These are phyloP conservation scores for Osmerus mordax DNA, from an alignment of 2,113 vertebrate genomes.

Conservation along the genomic window DNA sequence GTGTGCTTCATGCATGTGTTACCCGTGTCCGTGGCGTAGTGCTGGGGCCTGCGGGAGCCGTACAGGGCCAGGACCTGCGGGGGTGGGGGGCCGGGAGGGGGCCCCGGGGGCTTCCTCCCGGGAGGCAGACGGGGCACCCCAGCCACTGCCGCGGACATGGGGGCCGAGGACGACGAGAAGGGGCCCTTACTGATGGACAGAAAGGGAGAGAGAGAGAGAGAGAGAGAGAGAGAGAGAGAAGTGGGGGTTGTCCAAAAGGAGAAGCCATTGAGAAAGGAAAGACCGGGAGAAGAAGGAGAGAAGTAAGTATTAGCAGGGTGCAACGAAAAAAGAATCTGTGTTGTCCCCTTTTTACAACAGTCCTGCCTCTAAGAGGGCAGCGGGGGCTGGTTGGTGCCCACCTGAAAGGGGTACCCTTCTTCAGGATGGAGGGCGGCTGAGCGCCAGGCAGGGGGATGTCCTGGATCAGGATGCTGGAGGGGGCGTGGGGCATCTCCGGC, in stretches of 20 bases:
- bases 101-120: slow-evolving; percentile 92
- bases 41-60: slow-evolving; percentile 74
- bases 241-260: background rate
- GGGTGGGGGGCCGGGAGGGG: slow-evolving; percentile 92
- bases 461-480: slow-evolving; percentile 96
- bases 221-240: background rate
- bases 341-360: background rate
- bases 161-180: slow-evolving; percentile 73
- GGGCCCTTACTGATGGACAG: slow-evolving; percentile 67
- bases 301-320: too few relatives aligned
- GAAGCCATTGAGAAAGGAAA: too few relatives aligned
- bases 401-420: slow-evolving; percentile 90
- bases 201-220: slow-evolving; percentile 18
- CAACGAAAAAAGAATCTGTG: too few relatives aligned
- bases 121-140: slow-evolving; percentile 91
- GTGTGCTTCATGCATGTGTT: slow-evolving; percentile 12
- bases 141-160: slow-evolving; percentile 71
- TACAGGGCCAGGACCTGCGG: slow-evolving; percentile 90
- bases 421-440: slow-evolving; percentile 97
- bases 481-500: slow-evolving; percentile 97
- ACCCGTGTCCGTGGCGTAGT: slow-evolving; percentile 78
- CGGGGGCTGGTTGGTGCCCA: slow-evolving; percentile 48
- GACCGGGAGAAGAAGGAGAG: too few relatives aligned
- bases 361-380: background rate
- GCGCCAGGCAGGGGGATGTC: slow-evolving; percentile 96